These are phyloP conservation scores for Panurus biarmicus DNA, from an alignment of 2,113 vertebrate species.

Conservation along the genomic window DNA sequence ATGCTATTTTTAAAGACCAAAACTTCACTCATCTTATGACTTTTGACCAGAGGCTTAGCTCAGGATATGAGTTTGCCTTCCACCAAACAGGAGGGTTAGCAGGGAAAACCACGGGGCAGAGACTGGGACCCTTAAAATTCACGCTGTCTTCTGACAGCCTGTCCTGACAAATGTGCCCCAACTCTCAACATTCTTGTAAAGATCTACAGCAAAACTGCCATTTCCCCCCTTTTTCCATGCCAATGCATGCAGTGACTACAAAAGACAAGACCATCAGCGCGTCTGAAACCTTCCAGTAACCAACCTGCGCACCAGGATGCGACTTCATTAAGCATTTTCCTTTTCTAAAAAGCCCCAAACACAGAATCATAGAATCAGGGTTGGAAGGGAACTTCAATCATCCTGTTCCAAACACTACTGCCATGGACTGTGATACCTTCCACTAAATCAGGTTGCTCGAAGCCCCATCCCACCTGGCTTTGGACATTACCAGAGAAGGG, in stretches of 20 bases:
- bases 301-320: background rate
- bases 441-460: background rate
- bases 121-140: background rate
- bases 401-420: background rate
- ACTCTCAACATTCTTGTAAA: background rate
- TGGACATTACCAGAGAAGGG: no score
- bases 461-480: background rate
- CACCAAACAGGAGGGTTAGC: fast-evolving
- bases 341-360: background rate
- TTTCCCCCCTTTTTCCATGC: fast-evolving
- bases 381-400: background rate
- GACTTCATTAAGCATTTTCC: background rate
- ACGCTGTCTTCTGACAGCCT: fast-evolving
- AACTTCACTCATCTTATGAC: background rate
- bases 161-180: background rate
- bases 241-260: fast-evolving
- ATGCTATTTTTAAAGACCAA: background rate
- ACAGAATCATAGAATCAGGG: background rate
- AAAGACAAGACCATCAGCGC: fast-evolving
- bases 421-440: background rate
- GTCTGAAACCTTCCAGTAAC: background rate
- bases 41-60: background rate
- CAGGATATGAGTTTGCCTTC: background rate
- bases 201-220: background rate
- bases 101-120: background rate